Conservation (phyloP, 53 echinoderm and acorn worm species). For the Temnopleurus reevesii region DNA sequence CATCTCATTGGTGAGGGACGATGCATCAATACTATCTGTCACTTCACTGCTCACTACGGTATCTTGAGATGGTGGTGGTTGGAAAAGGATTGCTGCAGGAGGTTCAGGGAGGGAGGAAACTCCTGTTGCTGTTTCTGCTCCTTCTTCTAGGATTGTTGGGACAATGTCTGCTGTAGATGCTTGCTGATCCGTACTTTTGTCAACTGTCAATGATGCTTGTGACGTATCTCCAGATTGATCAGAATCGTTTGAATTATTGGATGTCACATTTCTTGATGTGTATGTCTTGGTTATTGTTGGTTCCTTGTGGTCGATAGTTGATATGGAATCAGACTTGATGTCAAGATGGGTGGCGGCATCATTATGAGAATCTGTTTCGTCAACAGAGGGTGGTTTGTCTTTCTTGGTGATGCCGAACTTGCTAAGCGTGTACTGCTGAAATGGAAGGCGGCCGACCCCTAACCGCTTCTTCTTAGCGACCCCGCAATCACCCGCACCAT, state of each 20-base stretch:
- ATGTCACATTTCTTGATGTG: not conserved
- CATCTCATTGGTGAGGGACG: not conserved
- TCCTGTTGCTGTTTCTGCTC: not conserved
- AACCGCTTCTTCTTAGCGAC: slow-evolving; percentile 81
- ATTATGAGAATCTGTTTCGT: not conserved
- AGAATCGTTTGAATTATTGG: slow-evolving; percentile 26
- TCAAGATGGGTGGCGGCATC: not conserved
- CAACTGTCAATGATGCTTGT: not conserved
- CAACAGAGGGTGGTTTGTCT: slow-evolving; percentile 36
- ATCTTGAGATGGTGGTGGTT: not conserved
- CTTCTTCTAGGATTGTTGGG: not conserved
- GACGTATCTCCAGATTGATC: not conserved
- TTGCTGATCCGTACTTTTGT: not conserved
- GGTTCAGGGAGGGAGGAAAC: not conserved
- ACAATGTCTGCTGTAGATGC: not conserved
- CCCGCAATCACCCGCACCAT: slow-evolving; percentile 19
- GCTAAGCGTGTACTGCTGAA: slow-evolving; percentile 62
- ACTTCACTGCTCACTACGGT: not conserved
- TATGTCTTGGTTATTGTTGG: not conserved
- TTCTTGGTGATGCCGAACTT: slow-evolving; percentile 69
- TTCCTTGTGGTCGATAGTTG: not conserved
- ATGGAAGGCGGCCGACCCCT: slow-evolving; percentile 72
- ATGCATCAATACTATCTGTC: not conserved
- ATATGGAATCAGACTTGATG: not conserved
- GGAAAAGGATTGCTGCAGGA: not conserved